phyloP scores from a whole-genome alignment of 2,113 vertebrate genomes.

The Neomonachus schauinslandi region DNA sequence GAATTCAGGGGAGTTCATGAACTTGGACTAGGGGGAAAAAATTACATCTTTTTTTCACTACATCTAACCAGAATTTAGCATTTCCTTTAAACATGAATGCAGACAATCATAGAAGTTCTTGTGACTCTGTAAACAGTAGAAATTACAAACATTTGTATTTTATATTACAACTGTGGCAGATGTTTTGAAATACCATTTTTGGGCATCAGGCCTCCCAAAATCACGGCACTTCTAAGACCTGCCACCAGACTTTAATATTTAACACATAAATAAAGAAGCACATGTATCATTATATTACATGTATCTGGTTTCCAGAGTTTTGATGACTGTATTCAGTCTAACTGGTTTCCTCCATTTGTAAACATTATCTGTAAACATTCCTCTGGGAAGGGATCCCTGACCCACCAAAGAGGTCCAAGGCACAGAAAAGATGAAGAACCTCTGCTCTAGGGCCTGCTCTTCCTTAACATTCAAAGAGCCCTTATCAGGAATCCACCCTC shows the following conservation, averaged over 20 bases:
- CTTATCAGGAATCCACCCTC: not conserved
- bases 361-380: not conserved
- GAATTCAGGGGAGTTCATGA: not conserved
- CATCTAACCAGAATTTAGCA: not conserved
- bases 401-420: not conserved
- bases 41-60: not conserved
- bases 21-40: not conserved
- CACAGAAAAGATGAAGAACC: not conserved
- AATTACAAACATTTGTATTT: not conserved
- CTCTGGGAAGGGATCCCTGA: not conserved
- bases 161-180: not conserved
- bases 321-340: not conserved
- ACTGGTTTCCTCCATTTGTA: not conserved
- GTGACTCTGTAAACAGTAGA: not conserved
- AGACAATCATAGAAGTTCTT: not conserved
- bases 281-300: not conserved
- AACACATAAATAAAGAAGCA: not conserved
- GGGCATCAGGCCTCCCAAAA: not conserved
- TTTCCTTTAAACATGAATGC: not conserved
- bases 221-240: not conserved
- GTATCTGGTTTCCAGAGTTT: not conserved
- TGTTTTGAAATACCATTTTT: constrained; percentile 17
- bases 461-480: not conserved
- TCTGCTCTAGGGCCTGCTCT: not conserved
- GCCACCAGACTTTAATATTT: not conserved